A percentile compares a stretch with the other conserved stretches of the same genome.
Conservation (phyloP, 2,113 vertebrate species). For the Drymodes brunneopygia region DNA sequence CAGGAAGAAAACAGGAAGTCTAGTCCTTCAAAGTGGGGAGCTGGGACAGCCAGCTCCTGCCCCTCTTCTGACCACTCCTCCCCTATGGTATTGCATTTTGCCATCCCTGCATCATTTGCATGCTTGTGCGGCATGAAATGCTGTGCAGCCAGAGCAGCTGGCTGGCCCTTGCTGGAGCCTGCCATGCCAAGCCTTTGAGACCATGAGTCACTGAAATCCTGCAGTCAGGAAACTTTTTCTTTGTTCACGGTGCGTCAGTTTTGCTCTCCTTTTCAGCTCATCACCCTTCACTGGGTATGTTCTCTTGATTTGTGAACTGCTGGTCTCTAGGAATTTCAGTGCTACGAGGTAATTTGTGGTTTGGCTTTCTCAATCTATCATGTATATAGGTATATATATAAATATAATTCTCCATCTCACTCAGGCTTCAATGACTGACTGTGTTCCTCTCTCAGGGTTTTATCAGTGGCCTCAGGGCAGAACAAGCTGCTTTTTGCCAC, state of each 20-base stretch:
- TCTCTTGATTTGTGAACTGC: conserved; percentile 35
- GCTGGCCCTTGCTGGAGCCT: background rate
- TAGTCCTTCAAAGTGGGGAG: background rate
- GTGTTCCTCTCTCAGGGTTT: background rate
- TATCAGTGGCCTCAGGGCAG: background rate
- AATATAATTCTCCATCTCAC: background rate
- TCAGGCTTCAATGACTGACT: background rate
- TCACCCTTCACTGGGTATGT: background rate
- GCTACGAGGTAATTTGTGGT: background rate
- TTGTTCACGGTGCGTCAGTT: fast-evolving
- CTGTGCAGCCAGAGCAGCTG: background rate
- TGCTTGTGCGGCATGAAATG: fast-evolving
- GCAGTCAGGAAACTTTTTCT: background rate
- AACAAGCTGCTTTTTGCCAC: background rate
- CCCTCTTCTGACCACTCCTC: fast-evolving
- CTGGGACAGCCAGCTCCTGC: background rate
- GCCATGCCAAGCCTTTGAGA: background rate
- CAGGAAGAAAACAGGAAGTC: background rate
- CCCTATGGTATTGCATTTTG: fast-evolving
- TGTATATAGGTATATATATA: background rate
- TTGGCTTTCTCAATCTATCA: background rate
- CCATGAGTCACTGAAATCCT: background rate
- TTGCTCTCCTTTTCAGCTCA: background rate
- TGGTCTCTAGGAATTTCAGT: background rate
- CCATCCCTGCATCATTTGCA: background rate